Base-by-base conservation (phyloP, 2,888 invertebrate species). In the Melinaea marsaeus region DNA sequence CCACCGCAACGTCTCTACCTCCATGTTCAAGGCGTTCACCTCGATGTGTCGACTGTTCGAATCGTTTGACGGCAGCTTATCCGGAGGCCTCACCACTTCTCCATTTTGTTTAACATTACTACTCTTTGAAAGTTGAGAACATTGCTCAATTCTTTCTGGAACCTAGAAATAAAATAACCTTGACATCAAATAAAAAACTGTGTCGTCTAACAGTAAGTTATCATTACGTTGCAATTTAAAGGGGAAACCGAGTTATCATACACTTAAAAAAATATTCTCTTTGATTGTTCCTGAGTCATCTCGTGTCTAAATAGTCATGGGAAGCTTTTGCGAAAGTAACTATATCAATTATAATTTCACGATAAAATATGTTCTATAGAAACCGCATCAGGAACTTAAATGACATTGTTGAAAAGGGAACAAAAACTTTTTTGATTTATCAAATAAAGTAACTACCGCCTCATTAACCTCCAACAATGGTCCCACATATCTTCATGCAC, bases 1-100 rank as follows among this genome's bases (percentile, higher is more conserved):
- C 95, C 95, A 95, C 76, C 94, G 92, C 67, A 95, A 85, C 13
- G 94, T 94, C 74, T 94, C 93, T 56, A 94, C 92, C 79, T 94
- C 94, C 73, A 93, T 92, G 74, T 94, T 94, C 56, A 93, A 85
- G 37, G 92, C 92, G 69, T 81, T 84, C 7, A 87, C 85, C 79
- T 91, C 87, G 3, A 87, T 88, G 57, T 74, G 75, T 63, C 80
- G 78, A 58, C 86, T 81, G 58, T 80, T 79, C 9, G 77, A 69
- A 59, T 74, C 79, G 56, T 71, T 77, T 45, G 68, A 62, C 42
- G 65, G 60, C 13, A 72, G 62, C 69, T 80, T 83, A 51, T 85
- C 83, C 1, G 79, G 78, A 34, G 82, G 74, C 69, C 81, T 83
- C 51, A 76, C 74, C 2, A 74, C 73, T 63, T 86, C 84, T 35